These are phyloP conservation scores for Ginglymostoma cirratum DNA, from an alignment of 2,113 vertebrate genomes.

Conservation along the genomic window DNA sequence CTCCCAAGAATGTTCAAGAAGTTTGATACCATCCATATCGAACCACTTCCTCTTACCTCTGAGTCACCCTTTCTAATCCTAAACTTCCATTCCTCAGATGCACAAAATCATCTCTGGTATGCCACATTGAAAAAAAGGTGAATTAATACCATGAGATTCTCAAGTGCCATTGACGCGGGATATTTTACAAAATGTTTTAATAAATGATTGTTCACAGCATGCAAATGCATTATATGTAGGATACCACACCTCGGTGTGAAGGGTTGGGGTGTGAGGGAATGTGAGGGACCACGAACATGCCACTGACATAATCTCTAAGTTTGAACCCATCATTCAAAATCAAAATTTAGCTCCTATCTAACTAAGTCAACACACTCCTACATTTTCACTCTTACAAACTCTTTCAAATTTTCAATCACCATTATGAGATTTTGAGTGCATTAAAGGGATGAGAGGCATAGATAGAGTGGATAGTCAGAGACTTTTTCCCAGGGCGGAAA, in stretches of 20 bases:
- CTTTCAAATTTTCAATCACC: background rate
- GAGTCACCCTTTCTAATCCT: background rate
- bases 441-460: background rate
- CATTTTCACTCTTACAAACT: no score
- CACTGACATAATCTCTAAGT: background rate
- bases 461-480: no score
- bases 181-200: background rate
- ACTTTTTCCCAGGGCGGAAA: no score
- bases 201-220: background rate
- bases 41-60: background rate
- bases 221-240: background rate
- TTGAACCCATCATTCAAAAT: background rate
- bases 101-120: background rate
- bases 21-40: no score
- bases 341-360: background rate
- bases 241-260: background rate
- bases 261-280: no score
- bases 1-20: no score
- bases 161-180: background rate
- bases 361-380: background rate
- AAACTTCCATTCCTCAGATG: background rate
- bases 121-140: background rate
- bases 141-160: background rate
- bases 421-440: background rate
- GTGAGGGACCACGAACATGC: background rate